phyloP scores from a whole-genome alignment of 53 echinoderm and acorn worm species.

The Patiria pectinifera region DNA sequence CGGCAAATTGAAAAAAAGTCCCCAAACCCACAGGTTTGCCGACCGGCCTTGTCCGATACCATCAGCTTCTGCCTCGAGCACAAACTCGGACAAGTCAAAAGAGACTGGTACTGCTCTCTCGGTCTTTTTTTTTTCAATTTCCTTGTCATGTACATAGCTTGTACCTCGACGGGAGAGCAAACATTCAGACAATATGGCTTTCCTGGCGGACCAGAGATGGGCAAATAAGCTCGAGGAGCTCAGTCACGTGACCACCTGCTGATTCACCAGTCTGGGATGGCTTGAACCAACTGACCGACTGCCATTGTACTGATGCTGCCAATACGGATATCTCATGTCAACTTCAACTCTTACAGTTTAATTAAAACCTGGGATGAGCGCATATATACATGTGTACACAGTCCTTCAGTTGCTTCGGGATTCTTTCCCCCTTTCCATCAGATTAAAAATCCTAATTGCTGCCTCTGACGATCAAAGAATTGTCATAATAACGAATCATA shows the following conservation, averaged over 20 bases:
- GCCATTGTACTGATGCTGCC: conserved; percentile 6
- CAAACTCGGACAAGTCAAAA: conserved; percentile 3
- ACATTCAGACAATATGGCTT: conserved; percentile 28
- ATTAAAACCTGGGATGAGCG: conserved; percentile 58
- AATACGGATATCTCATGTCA: conserved; percentile 42
- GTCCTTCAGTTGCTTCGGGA: conserved; percentile 42
- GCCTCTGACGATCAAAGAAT: conserved; percentile 38
- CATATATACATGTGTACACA: conserved; percentile 55
- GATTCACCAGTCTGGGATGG: conserved; percentile 40
- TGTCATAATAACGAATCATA: conserved; percentile 55
- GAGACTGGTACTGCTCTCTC: conserved; percentile 3
- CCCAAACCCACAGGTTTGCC: not conserved
- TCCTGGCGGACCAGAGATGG: conserved; percentile 26
- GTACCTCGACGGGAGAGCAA: conserved; percentile 46
- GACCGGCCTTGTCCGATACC: not conserved
- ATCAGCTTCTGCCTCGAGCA: not conserved
- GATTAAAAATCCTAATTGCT: conserved; percentile 52
- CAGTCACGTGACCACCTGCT: conserved; percentile 60
- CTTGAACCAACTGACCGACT: conserved; percentile 14
- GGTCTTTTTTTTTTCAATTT: conserved; percentile 28
- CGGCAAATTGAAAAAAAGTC: not conserved
- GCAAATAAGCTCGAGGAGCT: conserved; percentile 52
- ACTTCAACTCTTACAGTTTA: conserved; percentile 46
- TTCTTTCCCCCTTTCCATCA: not conserved
- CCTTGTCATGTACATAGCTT: conserved; percentile 49